Evolutionary conservation across 2,797 vertebrate genomes (phyloP).

Genomic region (Cryptoblepharus egeriae): DNA sequence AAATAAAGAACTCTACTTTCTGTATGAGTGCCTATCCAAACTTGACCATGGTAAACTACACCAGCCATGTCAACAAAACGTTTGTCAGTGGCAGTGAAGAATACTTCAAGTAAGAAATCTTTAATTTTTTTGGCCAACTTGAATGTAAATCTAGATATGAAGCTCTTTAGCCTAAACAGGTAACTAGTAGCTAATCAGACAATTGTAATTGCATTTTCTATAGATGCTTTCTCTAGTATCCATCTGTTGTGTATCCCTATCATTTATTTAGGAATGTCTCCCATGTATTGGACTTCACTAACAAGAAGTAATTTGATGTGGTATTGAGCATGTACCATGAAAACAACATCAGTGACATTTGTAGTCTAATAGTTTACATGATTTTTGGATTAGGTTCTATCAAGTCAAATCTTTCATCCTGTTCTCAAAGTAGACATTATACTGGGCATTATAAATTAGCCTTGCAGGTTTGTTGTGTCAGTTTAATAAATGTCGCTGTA

Average conservation of each 20-base stretch:
- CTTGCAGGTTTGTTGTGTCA: background rate
- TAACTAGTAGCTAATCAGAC: background rate
- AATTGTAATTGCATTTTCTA: background rate
- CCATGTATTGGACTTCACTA: background rate
- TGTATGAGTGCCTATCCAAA: constrained; percentile 93
- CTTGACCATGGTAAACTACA: constrained; percentile 88
- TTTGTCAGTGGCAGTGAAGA: constrained; percentile 98
- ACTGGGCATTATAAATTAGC: background rate
- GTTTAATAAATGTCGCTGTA: background rate
- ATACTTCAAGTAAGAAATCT: constrained; percentile 94
- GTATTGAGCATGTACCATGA: background rate
- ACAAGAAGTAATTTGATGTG: background rate
- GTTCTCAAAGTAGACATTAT: background rate
- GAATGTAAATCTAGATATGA: background rate
- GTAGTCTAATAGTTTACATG: background rate
- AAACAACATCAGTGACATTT: background rate
- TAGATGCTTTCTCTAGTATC: background rate
- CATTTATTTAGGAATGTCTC: background rate
- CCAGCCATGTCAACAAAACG: constrained; percentile 87
- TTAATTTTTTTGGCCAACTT: background rate
- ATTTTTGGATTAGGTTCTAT: background rate
- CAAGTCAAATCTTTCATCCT: background rate
- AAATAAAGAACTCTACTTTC: constrained; percentile 92
- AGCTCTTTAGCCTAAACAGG: background rate
- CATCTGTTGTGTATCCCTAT: background rate